Base-by-base conservation (phyloP, 1,140 invertebrate species). In the Scaptodrosophila lebanonensis region DNA sequence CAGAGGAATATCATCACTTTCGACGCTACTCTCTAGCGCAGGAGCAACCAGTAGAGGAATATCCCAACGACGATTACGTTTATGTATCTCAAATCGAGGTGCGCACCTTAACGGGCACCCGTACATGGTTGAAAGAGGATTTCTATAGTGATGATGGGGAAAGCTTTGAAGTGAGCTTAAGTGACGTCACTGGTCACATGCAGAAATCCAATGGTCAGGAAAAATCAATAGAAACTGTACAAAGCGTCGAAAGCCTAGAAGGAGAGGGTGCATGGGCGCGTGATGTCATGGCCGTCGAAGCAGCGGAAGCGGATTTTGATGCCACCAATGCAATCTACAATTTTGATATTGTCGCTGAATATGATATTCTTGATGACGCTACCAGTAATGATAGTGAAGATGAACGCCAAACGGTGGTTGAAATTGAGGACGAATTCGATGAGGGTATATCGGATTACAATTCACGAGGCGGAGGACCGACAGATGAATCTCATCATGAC, bases 371-470 rank as follows among this genome's bases (percentile, higher is more conserved):
- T 6, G 39, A 59, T 1, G 70, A 82, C 0, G 36, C 30, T 18
- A 58, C 66, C 40, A 79, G 56, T 44, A 82, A 85, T 17, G 79
- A 76, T 12, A 85, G 85, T 38, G 85, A 86, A 8, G 85, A 86
- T 42, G 83, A 84, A 18, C 64, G 84, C 1, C 85, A 83, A 22
- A 86, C 85, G 0, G 83, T 85, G 1, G 85, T 86, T 7, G 85
- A 84, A 15, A 83, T 84, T 7, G 85, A 86, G n/a, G 70, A 76
- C 20, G 72, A 86, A 18, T 39, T 86, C 27, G 85, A 86, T 33
- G 83, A 84, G 12, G 84, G 84, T 32, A 86, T 86, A 48, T 86
- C 75, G 4, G 84, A 86, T 9, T 75, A 83, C 15, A 86, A 86
- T 17, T 79, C 84, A 18, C 71, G 84, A 25, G 59, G 59, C 5